These are phyloP conservation scores for Phytoseiulus persimilis DNA, from an alignment of 2,888 invertebrate species.

Conservation along the genomic window DNA sequence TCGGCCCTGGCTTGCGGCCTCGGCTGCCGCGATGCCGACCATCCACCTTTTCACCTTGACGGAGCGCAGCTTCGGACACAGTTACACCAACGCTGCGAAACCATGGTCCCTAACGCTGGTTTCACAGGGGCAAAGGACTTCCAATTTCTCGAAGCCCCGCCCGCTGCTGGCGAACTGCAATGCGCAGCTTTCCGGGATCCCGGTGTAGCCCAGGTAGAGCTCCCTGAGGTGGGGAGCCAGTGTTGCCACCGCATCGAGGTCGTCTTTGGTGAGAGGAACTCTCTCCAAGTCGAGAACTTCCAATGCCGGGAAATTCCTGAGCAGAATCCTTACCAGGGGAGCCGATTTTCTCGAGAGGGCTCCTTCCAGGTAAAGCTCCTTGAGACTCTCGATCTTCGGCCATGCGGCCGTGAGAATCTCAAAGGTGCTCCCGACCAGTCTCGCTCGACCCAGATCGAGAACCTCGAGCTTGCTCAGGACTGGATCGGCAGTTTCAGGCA, in stretches of 20 bases:
- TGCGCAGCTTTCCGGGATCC: neutral
- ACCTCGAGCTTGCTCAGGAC: neutral
- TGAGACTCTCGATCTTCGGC: neutral
- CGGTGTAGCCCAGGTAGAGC: neutral
- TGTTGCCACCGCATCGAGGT: neutral
- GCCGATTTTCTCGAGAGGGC: neutral
- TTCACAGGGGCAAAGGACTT: neutral
- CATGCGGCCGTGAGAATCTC: neutral
- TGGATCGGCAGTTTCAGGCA: neutral
- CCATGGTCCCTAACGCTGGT: neutral
- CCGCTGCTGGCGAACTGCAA: neutral
- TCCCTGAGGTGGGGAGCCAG: neutral
- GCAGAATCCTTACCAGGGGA: neutral
- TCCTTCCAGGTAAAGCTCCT: slow-evolving; percentile 12
- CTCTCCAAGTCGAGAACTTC: slow-evolving; percentile 9
- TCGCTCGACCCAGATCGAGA: slow-evolving; percentile 8
- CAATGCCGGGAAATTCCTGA: neutral
- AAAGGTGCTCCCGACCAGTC: neutral
- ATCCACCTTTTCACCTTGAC: neutral
- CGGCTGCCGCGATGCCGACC: neutral
- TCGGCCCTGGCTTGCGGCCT: neutral
- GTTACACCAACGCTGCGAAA: neutral
- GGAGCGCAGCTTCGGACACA: neutral
- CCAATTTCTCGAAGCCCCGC: neutral
- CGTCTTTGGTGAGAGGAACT: neutral